phyloP scores from a whole-genome alignment of 2,113 vertebrate species.

The Alectura lathami region DNA sequence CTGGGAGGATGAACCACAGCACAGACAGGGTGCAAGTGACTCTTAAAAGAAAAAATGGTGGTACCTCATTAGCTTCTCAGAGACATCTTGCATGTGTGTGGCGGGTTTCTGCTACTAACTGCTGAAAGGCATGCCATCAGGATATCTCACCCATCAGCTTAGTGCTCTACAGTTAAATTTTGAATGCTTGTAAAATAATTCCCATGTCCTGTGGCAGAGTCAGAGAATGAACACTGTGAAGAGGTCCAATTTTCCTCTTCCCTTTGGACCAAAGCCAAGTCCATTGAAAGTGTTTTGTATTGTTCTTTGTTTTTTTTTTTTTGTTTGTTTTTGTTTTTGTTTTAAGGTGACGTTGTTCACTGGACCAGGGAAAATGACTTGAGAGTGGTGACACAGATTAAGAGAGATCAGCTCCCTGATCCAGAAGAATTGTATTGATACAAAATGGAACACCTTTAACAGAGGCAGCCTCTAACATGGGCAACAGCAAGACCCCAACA shows the following conservation, averaged over 20 bases:
- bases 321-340: background rate
- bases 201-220: background rate
- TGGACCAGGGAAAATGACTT: background rate
- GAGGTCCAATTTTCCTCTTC: background rate
- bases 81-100: background rate
- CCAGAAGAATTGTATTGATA: background rate
- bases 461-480: background rate
- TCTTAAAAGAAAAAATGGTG: background rate
- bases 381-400: background rate
- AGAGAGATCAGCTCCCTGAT: background rate
- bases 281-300: background rate
- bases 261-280: conserved; percentile 28
- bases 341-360: background rate
- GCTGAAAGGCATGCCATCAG: background rate
- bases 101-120: background rate
- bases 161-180: background rate
- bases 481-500: background rate
- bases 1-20: background rate
- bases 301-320: background rate
- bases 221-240: background rate
- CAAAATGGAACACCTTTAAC: background rate
- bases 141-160: background rate
- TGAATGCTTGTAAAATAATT: background rate
- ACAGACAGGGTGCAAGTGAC: background rate
- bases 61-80: background rate